Conservation (phyloP, 64 coral and sea anemone genomes). For the Anthopleura sola region DNA sequence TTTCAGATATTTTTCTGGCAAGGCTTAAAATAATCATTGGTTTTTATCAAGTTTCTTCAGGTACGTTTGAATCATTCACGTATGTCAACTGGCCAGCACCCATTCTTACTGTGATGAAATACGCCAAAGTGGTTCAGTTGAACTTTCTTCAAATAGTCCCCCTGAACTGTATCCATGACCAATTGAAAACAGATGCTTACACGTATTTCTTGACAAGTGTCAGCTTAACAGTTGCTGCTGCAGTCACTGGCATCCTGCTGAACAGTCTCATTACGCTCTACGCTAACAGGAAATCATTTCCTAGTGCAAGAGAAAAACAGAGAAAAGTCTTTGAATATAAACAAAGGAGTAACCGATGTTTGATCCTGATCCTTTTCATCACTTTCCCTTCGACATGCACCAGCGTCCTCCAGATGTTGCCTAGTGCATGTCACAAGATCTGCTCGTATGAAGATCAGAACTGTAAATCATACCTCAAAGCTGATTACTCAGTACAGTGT, state of each 20-base stretch:
- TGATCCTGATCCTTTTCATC: not conserved
- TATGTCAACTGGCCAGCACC: not conserved
- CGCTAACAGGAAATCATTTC: not conserved
- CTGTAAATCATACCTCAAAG: too few relatives aligned
- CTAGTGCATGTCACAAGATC: not conserved
- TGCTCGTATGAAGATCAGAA: too few relatives aligned
- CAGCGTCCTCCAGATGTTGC: not conserved
- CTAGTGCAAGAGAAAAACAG: not conserved
- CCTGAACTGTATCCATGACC: not conserved
- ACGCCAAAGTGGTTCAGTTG: not conserved
- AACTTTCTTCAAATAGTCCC: conserved; percentile 2
- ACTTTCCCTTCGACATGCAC: not conserved
- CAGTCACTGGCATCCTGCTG: too few relatives aligned
- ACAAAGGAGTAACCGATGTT: not conserved
- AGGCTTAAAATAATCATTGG: not conserved
- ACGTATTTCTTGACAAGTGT: not conserved
- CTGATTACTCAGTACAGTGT: not conserved
- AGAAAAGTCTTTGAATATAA: not conserved
- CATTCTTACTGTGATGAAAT: not conserved
- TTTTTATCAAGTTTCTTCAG: not conserved
- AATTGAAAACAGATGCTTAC: not conserved
- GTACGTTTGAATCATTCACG: not conserved
- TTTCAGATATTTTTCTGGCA: conserved; percentile 8
- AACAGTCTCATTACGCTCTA: too few relatives aligned
- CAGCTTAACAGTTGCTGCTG: not conserved